Evolutionary conservation across 1,140 invertebrate species (phyloP).

Genomic region (Apis mellifera): DNA sequence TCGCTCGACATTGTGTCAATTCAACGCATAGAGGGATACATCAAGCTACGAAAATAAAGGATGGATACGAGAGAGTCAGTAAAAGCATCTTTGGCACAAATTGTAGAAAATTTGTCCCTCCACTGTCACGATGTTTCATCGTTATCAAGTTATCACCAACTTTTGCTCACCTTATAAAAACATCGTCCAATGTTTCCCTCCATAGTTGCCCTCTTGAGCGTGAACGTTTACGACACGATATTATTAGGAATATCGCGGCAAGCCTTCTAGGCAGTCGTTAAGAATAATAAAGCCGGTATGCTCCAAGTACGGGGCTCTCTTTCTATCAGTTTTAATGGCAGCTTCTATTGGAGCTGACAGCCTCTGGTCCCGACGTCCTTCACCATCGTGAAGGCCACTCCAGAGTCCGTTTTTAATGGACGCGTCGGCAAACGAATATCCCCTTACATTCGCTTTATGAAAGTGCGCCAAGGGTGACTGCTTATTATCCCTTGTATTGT

Average conservation of each 20-base stretch:
- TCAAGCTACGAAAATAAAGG: too few relatives aligned
- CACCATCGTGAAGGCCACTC: conserved; percentile 49
- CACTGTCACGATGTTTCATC: not conserved
- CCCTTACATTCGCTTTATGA: conserved; percentile 55
- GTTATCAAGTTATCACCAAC: not conserved
- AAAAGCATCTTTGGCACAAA: too few relatives aligned
- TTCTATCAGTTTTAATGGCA: conserved; percentile 56
- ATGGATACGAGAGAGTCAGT: too few relatives aligned
- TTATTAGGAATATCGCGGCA: conserved; percentile 11
- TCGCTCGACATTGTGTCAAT: too few relatives aligned
- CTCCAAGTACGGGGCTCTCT: conserved; percentile 6
- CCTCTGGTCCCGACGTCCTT: conserved; percentile 52
- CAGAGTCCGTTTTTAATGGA: conserved; percentile 62
- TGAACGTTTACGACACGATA: conserved; percentile 2
- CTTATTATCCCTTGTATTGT: conserved; percentile 36
- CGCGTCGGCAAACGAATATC: conserved; percentile 56
- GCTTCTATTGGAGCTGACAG: conserved; percentile 59
- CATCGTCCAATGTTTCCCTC: not conserved
- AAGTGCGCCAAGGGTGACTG: conserved; percentile 14
- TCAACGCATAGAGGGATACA: too few relatives aligned
- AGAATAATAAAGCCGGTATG: conserved; percentile 36
- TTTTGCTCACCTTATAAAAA: not conserved
- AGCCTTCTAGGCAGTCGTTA: conserved; percentile 31
- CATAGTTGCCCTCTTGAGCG: not conserved
- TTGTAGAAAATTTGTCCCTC: not conserved